Evolutionary conservation across 2,797 vertebrate genomes (phyloP), one percentile per base, ranked within the genome.

Genomic region (Prionace glauca): DNA sequence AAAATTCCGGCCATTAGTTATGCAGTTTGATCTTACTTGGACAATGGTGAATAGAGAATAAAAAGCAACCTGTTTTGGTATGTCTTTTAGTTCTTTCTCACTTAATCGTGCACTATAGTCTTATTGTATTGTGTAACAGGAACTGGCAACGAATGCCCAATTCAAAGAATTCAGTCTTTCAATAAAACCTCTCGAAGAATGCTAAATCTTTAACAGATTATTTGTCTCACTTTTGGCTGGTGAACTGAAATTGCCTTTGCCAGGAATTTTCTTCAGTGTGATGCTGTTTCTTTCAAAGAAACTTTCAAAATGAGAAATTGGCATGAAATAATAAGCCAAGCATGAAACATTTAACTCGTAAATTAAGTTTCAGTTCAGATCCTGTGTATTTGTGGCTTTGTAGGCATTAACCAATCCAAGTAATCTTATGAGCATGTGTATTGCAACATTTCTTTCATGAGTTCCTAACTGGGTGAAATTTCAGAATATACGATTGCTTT

Each of bases 141-240:
- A 92, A 92, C 65, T 69, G n/a, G 18, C 90, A 92, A 41, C 18
- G 18, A 92, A 22, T 92, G n/a, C 36, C 65, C 62, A 92, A 92
- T 92, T 92, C 90, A 92, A 92, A 92, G 18, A 20, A 92, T 92
- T 69, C 65, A 69, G 65, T 69, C 90, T 92, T 41, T 92, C 62
- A 92, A 92, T 36, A 41, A 41, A 41, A 41, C 10, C 22, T 36
- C 90, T 92, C 62, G 26, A 69, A 92, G 65, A 92, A 92, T 69
- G 65, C 90, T 92, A 69, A 92, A 92, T 92, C 90, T 92, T 92
- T 92, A 22, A 69, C 90, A 92, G 65, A 92, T 92, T 92, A 92
- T 92, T 92, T 92, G 90, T 92, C n/a, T 84, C 11, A 69, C 90
- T 69, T 92, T 69, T 69, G 90, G 90, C 90, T 50, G 24, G 36